Base-by-base conservation (phyloP, 2,113 vertebrate species). In the Candoia aspera region DNA sequence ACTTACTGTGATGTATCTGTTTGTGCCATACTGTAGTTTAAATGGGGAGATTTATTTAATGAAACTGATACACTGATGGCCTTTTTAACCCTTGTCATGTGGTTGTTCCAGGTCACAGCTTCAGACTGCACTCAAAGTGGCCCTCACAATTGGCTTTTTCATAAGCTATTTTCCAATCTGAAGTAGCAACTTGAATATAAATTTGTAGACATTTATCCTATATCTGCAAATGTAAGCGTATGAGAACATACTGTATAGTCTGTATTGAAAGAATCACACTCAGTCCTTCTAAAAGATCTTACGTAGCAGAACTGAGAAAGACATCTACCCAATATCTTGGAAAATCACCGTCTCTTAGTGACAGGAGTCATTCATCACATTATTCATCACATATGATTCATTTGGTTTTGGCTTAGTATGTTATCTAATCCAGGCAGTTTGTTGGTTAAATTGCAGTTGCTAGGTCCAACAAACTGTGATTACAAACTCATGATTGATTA, bases 71-170 rank as follows among this genome's bases (percentile, higher is more conserved):
- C 21, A 46, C 73, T 26, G 10, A 55, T 42, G 12, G 3, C 46
- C 49, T 55, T 88, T 90, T 55, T 37, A 15, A 15, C 53, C 37
- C 58, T 90, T 17, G 79, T 90, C 57, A 86, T 59, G 93, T 60
- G 23, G n/a, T 33, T 10, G 19, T 92, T 95, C 93, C 90, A 95
- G 86, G 73, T 91, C 94, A 60, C 84, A 92, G 88, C 64, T 53
- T 93, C 37, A 42, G 49, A 87, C 21, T 62, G 26, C 13, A 87
- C 3, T 46, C 37, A 26, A 57, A 84, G 15, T 26, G 24, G 42
- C 13, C n/a, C 24, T 11, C 37, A 12, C 79, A 8, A 13, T 58
- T 33, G 37, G 23, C 26, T 49, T 91, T 46, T 49, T n/a, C 17
- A 24, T 84, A 4, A 58, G 21, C 42, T 21, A 54, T 17, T 58